Conservation (phyloP, 2,888 invertebrate genomes). For the Drosophila maculinotata region DNA sequence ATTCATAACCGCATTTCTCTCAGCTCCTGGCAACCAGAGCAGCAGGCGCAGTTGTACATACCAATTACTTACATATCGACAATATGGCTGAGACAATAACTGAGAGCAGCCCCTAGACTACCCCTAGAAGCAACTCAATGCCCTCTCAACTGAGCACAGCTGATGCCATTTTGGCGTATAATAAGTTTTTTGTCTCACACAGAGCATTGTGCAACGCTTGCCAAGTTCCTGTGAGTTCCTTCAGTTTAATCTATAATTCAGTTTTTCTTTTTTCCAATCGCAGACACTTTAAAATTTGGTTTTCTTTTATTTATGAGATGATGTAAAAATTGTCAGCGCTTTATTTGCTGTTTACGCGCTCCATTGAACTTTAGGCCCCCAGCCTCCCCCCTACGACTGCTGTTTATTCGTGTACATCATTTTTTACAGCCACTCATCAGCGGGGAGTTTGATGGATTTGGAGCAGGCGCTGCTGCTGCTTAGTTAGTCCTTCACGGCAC, state of each 20-base stretch:
- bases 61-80: slow-evolving; percentile 77
- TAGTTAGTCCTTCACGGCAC: slow-evolving; percentile 78
- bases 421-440: slow-evolving; percentile 74
- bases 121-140: neutral
- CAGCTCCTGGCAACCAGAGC: slow-evolving; percentile 42
- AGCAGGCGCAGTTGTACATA: slow-evolving; percentile 74
- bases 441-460: slow-evolving; percentile 2
- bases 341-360: slow-evolving; percentile 77
- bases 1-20: slow-evolving; percentile 73
- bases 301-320: slow-evolving; percentile 55
- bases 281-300: slow-evolving; percentile 51
- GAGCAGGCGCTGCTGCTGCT: slow-evolving; percentile 42
- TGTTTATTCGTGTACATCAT: slow-evolving; percentile 75
- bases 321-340: slow-evolving; percentile 51
- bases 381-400: slow-evolving; percentile 9
- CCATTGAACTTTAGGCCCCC: slow-evolving; percentile 50
- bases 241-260: slow-evolving; percentile 61
- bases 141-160: slow-evolving; percentile 29
- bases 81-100: slow-evolving; percentile 66
- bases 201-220: slow-evolving; percentile 39
- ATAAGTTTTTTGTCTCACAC: slow-evolving; percentile 71
- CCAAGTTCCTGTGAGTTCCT: slow-evolving; percentile 44
- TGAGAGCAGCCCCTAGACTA: slow-evolving; percentile 28
- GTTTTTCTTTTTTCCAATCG: slow-evolving; percentile 32
- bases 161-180: slow-evolving; percentile 58